phyloP scores from a whole-genome alignment of 2,888 invertebrate species.

The Noctua janthina region DNA sequence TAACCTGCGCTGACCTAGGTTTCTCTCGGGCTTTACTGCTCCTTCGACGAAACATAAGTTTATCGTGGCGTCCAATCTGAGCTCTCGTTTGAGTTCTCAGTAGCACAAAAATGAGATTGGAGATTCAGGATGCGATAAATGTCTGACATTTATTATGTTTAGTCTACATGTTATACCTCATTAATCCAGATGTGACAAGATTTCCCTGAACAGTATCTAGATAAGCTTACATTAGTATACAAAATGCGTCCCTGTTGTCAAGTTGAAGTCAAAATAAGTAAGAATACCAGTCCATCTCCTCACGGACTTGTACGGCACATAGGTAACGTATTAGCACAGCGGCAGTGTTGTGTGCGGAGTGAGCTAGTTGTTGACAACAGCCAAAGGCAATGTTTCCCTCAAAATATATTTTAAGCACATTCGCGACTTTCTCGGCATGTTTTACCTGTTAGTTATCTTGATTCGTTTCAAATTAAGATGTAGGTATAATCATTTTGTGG shows the following conservation, averaged over 20 bases:
- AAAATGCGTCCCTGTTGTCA: neutral
- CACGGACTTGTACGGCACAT: neutral
- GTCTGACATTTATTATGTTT: slow-evolving; percentile 9
- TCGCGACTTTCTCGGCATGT: neutral
- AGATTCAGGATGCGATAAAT: slow-evolving; percentile 18
- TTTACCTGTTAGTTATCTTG: slow-evolving; percentile 28
- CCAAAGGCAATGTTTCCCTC: neutral
- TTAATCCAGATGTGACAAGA: neutral
- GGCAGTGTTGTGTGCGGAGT: neutral
- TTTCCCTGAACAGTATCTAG: neutral
- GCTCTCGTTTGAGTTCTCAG: slow-evolving; percentile 10
- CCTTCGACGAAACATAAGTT: neutral
- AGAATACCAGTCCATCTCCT: neutral
- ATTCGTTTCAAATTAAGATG: slow-evolving; percentile 36
- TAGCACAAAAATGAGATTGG: slow-evolving; percentile 9
- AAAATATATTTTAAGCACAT: neutral
- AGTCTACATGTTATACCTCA: slow-evolving; percentile 14
- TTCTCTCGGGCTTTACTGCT: slow-evolving; percentile 2
- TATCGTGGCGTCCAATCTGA: slow-evolving; percentile 38
- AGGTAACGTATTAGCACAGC: neutral
- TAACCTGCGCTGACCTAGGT: slow-evolving; percentile 16
- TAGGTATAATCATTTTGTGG: slow-evolving; percentile 41
- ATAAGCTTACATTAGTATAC: neutral
- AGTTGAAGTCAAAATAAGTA: neutral
- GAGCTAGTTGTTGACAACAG: neutral